Conservation (phyloP, 2,888 invertebrate species). For the Horisme vitalbata region DNA sequence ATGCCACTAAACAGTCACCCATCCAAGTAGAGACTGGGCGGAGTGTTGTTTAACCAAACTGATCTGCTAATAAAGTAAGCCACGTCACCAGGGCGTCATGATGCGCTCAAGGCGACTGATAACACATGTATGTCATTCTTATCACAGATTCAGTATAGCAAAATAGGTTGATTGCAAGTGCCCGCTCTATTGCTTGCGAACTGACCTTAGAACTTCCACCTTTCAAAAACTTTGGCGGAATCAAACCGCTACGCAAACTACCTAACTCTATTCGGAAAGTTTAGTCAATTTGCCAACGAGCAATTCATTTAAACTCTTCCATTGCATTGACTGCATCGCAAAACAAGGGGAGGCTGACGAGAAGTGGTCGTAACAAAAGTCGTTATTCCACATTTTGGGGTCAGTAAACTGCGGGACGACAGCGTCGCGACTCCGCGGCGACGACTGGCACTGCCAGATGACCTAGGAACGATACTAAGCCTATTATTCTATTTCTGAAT, state of each 20-base stretch:
- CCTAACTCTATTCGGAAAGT: conserved; percentile 18
- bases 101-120: no score
- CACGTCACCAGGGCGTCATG: no score
- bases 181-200: no score
- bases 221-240: no score
- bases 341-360: conserved; percentile 58
- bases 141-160: no score
- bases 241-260: conserved; percentile 9
- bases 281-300: conserved; percentile 47
- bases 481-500: conserved; percentile 46
- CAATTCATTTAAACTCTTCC: conserved; percentile 63
- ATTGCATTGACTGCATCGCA: conserved; percentile 43
- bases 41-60: no score
- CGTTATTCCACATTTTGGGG: conserved; percentile 76
- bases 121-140: no score
- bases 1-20: no score
- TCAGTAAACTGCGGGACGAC: conserved; percentile 63
- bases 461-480: conserved; percentile 55
- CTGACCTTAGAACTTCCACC: no score
- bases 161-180: no score
- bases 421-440: conserved; percentile 58
- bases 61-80: no score
- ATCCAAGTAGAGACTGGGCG: no score
- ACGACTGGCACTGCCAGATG: conserved; percentile 49
- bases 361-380: conserved; percentile 63